Evolutionary conservation across 1,140 invertebrate species (phyloP).

Genomic region (Microvelia longipes): DNA sequence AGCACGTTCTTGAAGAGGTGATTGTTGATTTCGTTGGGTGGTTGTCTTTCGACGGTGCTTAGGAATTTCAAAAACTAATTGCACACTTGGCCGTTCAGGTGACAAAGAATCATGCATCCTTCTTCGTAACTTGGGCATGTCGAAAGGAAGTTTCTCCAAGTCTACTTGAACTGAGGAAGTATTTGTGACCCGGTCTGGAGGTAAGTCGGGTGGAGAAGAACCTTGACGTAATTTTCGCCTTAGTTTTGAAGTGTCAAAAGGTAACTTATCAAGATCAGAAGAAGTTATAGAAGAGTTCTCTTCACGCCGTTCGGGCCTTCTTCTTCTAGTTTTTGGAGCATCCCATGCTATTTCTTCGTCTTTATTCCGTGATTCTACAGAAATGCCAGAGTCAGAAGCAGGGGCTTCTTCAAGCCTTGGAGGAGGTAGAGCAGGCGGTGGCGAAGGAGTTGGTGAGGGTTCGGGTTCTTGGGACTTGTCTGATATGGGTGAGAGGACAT

Average conservation of each 20-base stretch:
- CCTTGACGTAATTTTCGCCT: slow-evolving; percentile 36
- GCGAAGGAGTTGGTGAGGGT: slow-evolving; percentile 44
- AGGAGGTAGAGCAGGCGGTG: neutral
- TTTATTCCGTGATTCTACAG: slow-evolving; percentile 44
- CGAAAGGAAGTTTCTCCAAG: slow-evolving; percentile 63
- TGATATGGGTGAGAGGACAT: slow-evolving; percentile 74
- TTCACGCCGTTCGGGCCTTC: slow-evolving; percentile 62
- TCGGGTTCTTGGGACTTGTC: slow-evolving; percentile 78
- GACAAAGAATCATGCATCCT: slow-evolving; percentile 32
- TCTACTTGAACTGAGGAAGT: slow-evolving; percentile 43
- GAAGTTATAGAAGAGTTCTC: slow-evolving; percentile 73
- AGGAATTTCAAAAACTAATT: neutral
- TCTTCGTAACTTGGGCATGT: slow-evolving; percentile 71
- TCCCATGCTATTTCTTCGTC: slow-evolving; percentile 9
- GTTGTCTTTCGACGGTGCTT: neutral
- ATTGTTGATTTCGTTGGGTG: too few species aligned
- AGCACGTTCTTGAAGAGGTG: neutral
- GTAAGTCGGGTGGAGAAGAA: slow-evolving; percentile 31
- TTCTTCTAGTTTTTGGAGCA: slow-evolving; percentile 29
- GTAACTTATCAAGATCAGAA: slow-evolving; percentile 46
- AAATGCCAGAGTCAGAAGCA: slow-evolving; percentile 58
- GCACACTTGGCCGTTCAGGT: neutral
- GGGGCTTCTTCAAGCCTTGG: neutral
- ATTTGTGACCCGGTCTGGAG: neutral
- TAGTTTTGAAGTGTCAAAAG: slow-evolving; percentile 81